Evolutionary conservation across 1,140 invertebrate species (phyloP), one percentile per base, ranked within the genome.

Genomic region (Phortica variegata): DNA sequence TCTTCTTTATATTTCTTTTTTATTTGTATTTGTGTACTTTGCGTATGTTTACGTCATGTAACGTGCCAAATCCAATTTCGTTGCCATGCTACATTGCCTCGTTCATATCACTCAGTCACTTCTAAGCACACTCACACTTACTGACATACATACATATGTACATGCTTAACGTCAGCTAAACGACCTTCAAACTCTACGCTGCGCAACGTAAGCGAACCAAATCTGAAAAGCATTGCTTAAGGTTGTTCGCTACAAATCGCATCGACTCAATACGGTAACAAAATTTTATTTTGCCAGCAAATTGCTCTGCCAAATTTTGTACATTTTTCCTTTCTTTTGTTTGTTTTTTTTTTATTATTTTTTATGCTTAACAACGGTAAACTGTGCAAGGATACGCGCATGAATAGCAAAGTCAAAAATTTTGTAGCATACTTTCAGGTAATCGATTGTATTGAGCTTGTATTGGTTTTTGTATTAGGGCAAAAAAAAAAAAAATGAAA

Each of bases 31-130:
- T 63, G 39, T 52, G 54, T 60, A 49, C 54, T 47, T 52, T 60
- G 50, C 50, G 57, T 52, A 52, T 58, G 57, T 54, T 52, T 53
- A 60, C 49, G 52, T 40, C 61, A 48, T 58, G 57, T 55, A 50
- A 60, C 49, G 42, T 50, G 54, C 47, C 50, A 65, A 65, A 65
- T 65, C 61, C 58, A 65, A 65, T 65, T 65, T 65, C 31, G 49
- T 32, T 46, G 50, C 43, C 49, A 32, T 50, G n/a, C 32, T 32
- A 34, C 5, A n/a, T n/a, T n/a, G n/a, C n/a, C n/a, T n/a, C n/a
- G n/a, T n/a, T n/a, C n/a, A n/a, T n/a, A 26, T 26, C 23, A 26
- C 10, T 26, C 23, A 26, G 23, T 10, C 23, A 26, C 10, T 26
- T n/a, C 23, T 6, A 26, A 6, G 5, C 23, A 10, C 23, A 26